Base-by-base conservation (phyloP, 2,888 invertebrate species). In the Aphodius granarius region DNA sequence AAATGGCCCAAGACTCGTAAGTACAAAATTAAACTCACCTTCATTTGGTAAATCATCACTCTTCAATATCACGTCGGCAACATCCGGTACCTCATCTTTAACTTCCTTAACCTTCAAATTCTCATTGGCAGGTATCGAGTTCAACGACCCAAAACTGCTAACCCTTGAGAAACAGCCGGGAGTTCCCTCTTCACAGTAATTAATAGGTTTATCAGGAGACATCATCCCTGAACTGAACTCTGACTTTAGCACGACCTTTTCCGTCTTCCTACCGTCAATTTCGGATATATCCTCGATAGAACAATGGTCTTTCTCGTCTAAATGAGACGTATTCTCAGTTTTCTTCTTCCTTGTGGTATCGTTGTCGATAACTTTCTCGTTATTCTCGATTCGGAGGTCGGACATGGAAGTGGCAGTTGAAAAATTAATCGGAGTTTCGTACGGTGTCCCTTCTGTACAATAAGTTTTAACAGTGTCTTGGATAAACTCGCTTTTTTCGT, bases 381-480 rank as follows among this genome's bases (percentile, higher is more conserved):
- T 83, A 18, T 82, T 75, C 21, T 88, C 88, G 0, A 91, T 88
- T 16, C 94, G 89, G 43, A 97, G 89, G 87, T 97, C 97, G 0
- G 94, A 95, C 89, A 97, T 93, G 0, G 96, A 97, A 0, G 96
- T 96, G 0, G 97, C 95, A 5, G 94, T 96, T 0, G 97, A 97
- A 85, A 97, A 94, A 81, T 93, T 93, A 78, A 92, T 90, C 0
- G 93, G 93, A 0, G 94, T 94, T 85, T 94, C 92, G 82, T 94
- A 93, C 0, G 95, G 95, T 0, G 97, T 97, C 21, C 95, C 97
- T 88, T 97, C 97, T 0, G 97, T 97, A 83, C 94, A 96, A 85
- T 97, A 97, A 73, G 96, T 97, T 86, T 95, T 95, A 4, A 97
- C 91, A 0, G 95, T 94, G 83, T 97, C 97, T 81, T 93, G 90